Conservation (phyloP, 2,113 vertebrate genomes). For the Suricata suricatta region DNA sequence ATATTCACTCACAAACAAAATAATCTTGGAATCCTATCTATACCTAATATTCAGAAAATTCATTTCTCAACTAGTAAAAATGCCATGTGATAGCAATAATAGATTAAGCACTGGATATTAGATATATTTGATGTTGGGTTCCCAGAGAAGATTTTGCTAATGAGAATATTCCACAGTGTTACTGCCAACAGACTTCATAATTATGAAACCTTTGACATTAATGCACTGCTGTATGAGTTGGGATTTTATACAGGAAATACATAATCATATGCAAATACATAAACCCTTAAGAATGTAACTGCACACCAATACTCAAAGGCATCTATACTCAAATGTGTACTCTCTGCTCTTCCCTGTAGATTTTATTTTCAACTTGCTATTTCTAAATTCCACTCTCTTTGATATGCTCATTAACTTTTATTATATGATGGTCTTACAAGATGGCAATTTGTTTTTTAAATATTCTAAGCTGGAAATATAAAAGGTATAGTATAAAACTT, state of each 20-base stretch:
- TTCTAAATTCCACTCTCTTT: not conserved
- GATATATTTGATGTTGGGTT: not conserved
- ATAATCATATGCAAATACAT: not conserved
- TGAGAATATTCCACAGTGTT: slow-evolving; percentile 11
- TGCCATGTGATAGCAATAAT: not conserved
- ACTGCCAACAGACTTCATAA: not conserved
- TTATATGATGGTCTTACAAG: not conserved
- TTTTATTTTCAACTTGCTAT: not conserved
- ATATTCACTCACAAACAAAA: not conserved
- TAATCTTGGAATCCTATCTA: not conserved
- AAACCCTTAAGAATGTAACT: not conserved
- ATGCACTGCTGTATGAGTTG: not conserved
- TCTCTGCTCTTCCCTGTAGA: not conserved
- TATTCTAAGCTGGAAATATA: not conserved
- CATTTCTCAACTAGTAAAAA: slow-evolving; percentile 34
- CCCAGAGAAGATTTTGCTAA: slow-evolving; percentile 26
- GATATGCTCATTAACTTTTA: not conserved
- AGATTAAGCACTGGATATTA: slow-evolving; percentile 24
- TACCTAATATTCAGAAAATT: not conserved
- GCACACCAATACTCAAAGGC: not conserved
- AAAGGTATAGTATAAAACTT: not conserved
- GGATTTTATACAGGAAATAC: not conserved
- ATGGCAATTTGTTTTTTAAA: not conserved
- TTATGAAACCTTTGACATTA: slow-evolving; percentile 21
- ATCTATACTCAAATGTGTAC: not conserved